phyloP scores from a whole-genome alignment of 1,140 invertebrate genomes.

The Grapholita molesta region DNA sequence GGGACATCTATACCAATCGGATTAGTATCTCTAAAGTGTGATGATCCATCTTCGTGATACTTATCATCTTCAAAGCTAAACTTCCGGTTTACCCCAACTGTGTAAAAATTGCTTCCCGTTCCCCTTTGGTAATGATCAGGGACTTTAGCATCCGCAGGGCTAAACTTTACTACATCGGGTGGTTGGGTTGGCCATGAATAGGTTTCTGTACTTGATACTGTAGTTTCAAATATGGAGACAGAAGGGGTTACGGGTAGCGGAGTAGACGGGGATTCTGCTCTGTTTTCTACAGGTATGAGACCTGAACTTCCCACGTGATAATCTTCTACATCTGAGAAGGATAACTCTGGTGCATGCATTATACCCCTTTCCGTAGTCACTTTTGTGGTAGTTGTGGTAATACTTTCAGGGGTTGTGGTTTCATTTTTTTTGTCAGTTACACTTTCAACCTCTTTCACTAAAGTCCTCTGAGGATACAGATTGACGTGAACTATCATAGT shows the following conservation, averaged over 20 bases:
- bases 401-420: background rate
- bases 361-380: constrained; percentile 17
- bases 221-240: constrained; percentile 36
- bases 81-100: background rate
- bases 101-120: constrained; percentile 16
- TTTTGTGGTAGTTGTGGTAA: background rate
- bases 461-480: constrained; percentile 36
- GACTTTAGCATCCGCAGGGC: constrained; percentile 61
- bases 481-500: constrained; percentile 51
- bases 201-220: constrained; percentile 22
- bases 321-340: constrained; percentile 48
- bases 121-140: constrained; percentile 49
- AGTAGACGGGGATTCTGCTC: constrained; percentile 22
- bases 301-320: constrained; percentile 63
- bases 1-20: background rate
- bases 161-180: constrained; percentile 63
- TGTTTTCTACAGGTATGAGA: constrained; percentile 45
- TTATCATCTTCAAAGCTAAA: background rate
- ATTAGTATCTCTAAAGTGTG: background rate
- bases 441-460: constrained; percentile 23
- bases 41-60: background rate
- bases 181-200: constrained; percentile 32
- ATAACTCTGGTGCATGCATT: constrained; percentile 24
- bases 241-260: constrained; percentile 34
- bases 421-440: constrained; percentile 12